phyloP scores from a whole-genome alignment of 1,140 invertebrate genomes.

The Varroa destructor region DNA sequence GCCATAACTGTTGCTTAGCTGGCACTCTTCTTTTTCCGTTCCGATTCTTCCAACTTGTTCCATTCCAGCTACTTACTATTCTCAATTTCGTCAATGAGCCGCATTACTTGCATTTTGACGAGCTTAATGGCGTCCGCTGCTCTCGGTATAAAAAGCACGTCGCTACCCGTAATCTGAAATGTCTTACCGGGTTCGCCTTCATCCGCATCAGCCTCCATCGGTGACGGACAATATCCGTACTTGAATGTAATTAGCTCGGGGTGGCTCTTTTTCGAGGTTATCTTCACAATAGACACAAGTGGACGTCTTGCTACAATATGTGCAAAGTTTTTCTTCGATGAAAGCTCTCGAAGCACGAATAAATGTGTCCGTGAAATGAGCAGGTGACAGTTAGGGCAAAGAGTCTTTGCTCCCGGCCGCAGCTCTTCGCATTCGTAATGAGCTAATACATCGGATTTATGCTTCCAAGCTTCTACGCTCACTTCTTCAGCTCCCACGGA shows the following conservation, averaged over 20 bases:
- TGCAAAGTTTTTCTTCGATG: slow-evolving; percentile 57
- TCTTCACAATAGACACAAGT: slow-evolving; percentile 78
- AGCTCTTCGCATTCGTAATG: slow-evolving; percentile 82
- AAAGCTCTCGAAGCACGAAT: slow-evolving; percentile 67
- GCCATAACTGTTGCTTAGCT: no score
- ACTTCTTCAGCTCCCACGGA: slow-evolving; percentile 47
- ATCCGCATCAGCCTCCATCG: slow-evolving; percentile 1
- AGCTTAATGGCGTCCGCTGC: slow-evolving; percentile 75
- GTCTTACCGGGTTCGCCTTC: slow-evolving; percentile 9
- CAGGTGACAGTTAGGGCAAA: slow-evolving; percentile 52
- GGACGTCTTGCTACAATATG: slow-evolving; percentile 69
- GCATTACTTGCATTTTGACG: slow-evolving; percentile 55
- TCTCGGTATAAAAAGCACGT: slow-evolving; percentile 76
- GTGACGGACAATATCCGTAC: slow-evolving; percentile 55
- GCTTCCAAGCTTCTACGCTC: slow-evolving; percentile 59
- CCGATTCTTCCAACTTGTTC: no score
- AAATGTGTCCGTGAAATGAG: slow-evolving; percentile 76
- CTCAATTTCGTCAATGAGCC: slow-evolving; percentile 34
- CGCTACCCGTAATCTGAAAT: slow-evolving; percentile 64
- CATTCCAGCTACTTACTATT: slow-evolving; percentile 14
- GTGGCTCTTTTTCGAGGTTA: slow-evolving; percentile 81
- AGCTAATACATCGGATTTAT: slow-evolving; percentile 65
- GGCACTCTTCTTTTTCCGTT: no score
- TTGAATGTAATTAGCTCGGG: slow-evolving; percentile 92
- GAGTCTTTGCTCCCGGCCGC: slow-evolving; percentile 63